Evolutionary conservation across 2,797 vertebrate genomes (phyloP).

Genomic region (Heteromormyrus szaboi): DNA sequence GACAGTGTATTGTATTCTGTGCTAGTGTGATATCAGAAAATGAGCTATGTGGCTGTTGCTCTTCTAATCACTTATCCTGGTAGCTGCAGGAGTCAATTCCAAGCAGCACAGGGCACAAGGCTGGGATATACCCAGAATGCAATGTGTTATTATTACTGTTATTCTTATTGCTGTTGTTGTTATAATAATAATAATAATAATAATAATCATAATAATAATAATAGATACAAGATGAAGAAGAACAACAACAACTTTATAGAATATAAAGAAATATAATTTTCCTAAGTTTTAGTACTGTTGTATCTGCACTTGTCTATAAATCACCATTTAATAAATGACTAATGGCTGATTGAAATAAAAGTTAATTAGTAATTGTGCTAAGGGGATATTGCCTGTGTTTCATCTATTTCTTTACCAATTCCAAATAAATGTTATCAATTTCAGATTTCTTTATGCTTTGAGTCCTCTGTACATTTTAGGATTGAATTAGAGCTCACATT

Average conservation of each 20-base stretch:
- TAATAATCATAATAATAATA: neutral
- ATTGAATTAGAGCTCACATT: conserved; percentile 6
- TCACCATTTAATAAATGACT: neutral
- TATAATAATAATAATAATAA: neutral
- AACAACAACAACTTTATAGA: neutral
- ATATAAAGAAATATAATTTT: neutral
- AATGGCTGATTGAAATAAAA: neutral
- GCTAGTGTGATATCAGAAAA: neutral
- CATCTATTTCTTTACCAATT: neutral
- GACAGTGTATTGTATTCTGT: neutral
- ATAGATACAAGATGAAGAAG: neutral
- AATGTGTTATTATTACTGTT: neutral
- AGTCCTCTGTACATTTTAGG: neutral
- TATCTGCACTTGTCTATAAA: neutral
- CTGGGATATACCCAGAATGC: neutral
- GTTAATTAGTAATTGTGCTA: neutral
- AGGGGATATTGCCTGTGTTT: neutral
- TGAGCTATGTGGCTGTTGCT: neutral
- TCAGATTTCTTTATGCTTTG: neutral
- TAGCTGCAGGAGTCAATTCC: neutral
- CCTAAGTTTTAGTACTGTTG: neutral
- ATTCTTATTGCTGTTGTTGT: neutral
- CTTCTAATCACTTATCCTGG: neutral
- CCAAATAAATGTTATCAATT: neutral
- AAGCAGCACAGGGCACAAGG: neutral